Evolutionary conservation across 2,113 vertebrate genomes (phyloP), one percentile per base, ranked within the genome.

Genomic region (Salvelinus alpinus): DNA sequence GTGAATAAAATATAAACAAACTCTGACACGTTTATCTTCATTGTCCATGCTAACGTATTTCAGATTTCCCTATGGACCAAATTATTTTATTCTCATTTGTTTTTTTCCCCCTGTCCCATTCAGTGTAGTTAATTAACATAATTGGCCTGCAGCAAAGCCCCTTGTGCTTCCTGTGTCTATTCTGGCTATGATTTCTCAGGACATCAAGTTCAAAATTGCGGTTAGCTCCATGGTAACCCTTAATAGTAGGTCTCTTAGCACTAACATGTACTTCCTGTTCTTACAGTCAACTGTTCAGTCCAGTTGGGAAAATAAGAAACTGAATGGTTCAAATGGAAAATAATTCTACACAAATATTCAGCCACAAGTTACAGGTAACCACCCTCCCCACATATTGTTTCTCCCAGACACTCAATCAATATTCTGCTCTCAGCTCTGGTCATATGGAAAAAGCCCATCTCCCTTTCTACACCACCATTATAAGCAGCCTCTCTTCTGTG

Each of bases 1-100:
- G 96, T 99, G 96, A 99, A 99, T 99, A 99, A 99, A 99, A 96
- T 92, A 91, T 92, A 92, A 91, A 84, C 87, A 87, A 88, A 86
- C 73, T 31, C 38, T 76, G 68, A 86, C 82, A 66, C 64, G 11
- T 64, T 44, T 79, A 8, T 1, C 75, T 24, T 64, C 44, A 72
- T 74, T 13, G 75, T 78, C 75, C 14, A 8, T 78, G 6, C 48
- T 27, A 22, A n/a, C 9, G n/a, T 62, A 62, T n/a, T 62, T 5
- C 6, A 8, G 7, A 22, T 54, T 54, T 22, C n/a, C 3, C 59
- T 22, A 16, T n/a, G 59, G 1, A 62, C 2, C 38, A 44, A 44
- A 44, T 44, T 3, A 62, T 62, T n/a, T 62, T 54, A 54, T 54
- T 54, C 2, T 62, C 5, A 70, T 18, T 18, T 0, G 38, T 3